Evolutionary conservation across 2,888 invertebrate genomes (phyloP), one percentile per base, ranked within the genome.

Genomic region (Leptinotarsa tumamoca): DNA sequence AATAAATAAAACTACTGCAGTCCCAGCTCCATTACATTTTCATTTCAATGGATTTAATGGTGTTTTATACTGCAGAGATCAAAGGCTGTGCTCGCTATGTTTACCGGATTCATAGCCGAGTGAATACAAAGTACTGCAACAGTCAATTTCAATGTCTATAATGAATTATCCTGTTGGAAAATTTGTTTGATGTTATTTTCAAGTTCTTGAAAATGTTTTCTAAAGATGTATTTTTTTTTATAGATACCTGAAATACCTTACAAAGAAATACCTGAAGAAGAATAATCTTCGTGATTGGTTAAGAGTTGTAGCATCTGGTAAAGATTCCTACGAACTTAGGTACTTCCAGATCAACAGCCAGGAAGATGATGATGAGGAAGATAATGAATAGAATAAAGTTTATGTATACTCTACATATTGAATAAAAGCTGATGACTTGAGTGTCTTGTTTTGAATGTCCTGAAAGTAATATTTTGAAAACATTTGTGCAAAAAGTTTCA

Each of bases 261-360:
- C 99, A 3, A 99, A 99, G 91, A 98, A 98, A 89, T 99, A 99
- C 91, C 92, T 99, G 90, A 99, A 99, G 93, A 99, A 99, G 92
- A 98, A 99, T 91, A 97, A 98, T 88, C 93, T 99, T 80, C 93
- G 99, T 85, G 99, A 99, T 90, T 99, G 99, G 98, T 93, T 99
- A 85, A 93, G 99, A 87, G 99, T 99, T 78, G 99, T 99, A n/a
- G 97, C 99, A 17, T 95, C 95, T 80, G 94, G 94, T 77, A 98
- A 98, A 88, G 98, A 99, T 85, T 94, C 96, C 0, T 99, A 99
- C 83, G 99, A 99, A 90, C 93, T 99, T 73, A 93, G 99, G 83
- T 99, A 99, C 95, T 99, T 99, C 98, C 98, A 99, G 94, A 95
- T 95, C 89, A 93, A 93, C 83, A 93, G 92, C 91, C 92, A 93